Evolutionary conservation across 2,888 invertebrate species (phyloP), one percentile per base, ranked within the genome.

Genomic region (Petrolisthes cinctipes): DNA sequence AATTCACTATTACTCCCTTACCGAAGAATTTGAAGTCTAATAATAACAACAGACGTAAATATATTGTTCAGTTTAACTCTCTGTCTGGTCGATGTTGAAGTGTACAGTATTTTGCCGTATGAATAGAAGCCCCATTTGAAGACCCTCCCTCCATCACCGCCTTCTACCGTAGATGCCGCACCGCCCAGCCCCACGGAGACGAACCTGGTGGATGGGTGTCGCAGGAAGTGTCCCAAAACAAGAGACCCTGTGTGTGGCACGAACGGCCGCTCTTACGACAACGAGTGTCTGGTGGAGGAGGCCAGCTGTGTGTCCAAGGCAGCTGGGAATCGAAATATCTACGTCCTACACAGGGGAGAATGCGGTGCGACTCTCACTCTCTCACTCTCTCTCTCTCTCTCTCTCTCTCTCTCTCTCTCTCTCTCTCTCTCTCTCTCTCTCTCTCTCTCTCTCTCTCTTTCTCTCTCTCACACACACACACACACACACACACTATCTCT

Each of bases 161-260:
- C 71, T 6, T 17, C 71, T 6, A n/a, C 71, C n/a, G n/a, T 17
- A 17, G 23, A n/a, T 23, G 6, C 71, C 17, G 37, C 17, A 51
- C 51, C 73, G 73, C n/a, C 57, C 54, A 56, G 56, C 20, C 20
- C 14, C 51, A 51, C n/a, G 80, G 37, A 37, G 5, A 37, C 37
- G 23, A n/a, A 5, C 57, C n/a, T 9, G 20, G 61, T 56, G 23
- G 61, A 20, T 37, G 66, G 75, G 0, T 84, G 84, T 54, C 85
- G 79, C n/a, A 17, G 37, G 9, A 66, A 79, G 6, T 79, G 80
- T 20, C n/a, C 6, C 3, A 17, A 80, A 20, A 17, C 57, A 9
- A 53, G 53, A 37, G 53, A 54, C 5, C 85, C 85, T 2, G 85
- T 80, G 23, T 85, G 85, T 17, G 85, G 85, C 73, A 71, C 54